Evolutionary conservation across 2,113 vertebrate genomes (phyloP).

Genomic region (Microtus oregoni): DNA sequence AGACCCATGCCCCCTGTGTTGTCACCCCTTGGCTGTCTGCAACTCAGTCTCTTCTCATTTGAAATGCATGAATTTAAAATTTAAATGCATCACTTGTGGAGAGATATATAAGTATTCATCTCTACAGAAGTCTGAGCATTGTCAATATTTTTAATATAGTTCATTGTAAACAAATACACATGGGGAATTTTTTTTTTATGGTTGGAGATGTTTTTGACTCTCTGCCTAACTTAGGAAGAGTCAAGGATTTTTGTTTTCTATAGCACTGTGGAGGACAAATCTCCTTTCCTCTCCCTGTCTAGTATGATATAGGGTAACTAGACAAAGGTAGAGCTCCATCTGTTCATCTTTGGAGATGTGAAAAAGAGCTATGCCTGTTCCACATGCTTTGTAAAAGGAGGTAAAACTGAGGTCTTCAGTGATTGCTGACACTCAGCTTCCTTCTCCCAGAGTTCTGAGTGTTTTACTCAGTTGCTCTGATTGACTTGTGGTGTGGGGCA

Average conservation of each 20-base stretch:
- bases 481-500: neutral
- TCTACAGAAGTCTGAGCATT: neutral
- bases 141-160: neutral
- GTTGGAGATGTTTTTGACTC: neutral
- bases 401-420: neutral
- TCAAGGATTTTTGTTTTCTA: neutral
- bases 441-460: neutral
- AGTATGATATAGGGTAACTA: too few species aligned
- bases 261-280: neutral
- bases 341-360: neutral
- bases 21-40: neutral
- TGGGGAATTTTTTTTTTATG: neutral
- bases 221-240: neutral
- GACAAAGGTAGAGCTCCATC: neutral
- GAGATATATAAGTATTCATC: neutral
- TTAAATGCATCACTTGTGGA: neutral
- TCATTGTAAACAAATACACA: slow-evolving; percentile 23
- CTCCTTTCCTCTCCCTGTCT: neutral
- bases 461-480: neutral
- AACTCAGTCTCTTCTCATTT: neutral
- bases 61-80: neutral
- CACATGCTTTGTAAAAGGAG: neutral
- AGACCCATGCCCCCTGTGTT: neutral
- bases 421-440: neutral
- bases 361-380: neutral